Percentiles rank a stretch among this genome's conserved stretches.
These are phyloP conservation scores for Hylaea fasciaria DNA, from an alignment of 2,888 invertebrate genomes.

Conservation along the genomic window DNA sequence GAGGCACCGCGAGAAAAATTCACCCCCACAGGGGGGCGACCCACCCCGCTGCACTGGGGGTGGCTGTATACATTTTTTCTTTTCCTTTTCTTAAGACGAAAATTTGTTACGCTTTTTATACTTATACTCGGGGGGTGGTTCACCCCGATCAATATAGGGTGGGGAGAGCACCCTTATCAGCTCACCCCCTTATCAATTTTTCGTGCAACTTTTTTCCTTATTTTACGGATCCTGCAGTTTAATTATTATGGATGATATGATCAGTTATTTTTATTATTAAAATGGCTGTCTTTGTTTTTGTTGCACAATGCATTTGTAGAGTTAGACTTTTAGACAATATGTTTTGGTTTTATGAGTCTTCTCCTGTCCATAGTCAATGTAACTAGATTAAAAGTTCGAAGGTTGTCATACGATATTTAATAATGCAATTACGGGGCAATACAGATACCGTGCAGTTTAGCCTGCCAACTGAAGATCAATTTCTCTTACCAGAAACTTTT, in stretches of 20 bases:
- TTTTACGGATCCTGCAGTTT: constrained; percentile 65
- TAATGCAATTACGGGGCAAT: too few species aligned
- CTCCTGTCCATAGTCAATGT: too few species aligned
- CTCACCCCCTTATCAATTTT: constrained; percentile 82
- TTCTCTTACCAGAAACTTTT: too few species aligned
- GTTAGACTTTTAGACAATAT: not conserved
- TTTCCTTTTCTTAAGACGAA: constrained; percentile 85
- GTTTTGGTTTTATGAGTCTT: too few species aligned
- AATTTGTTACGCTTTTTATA: constrained; percentile 86
- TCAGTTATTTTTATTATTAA: constrained; percentile 38
- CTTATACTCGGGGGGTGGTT: constrained; percentile 73
- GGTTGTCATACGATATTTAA: too few species aligned
- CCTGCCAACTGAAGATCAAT: too few species aligned
- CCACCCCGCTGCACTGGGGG: constrained; percentile 58
- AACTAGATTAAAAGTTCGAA: too few species aligned
- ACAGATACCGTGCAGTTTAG: too few species aligned
- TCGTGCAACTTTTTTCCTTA: constrained; percentile 70
- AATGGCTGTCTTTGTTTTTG: constrained; percentile 25
- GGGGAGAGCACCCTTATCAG: constrained; percentile 66
- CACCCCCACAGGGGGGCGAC: constrained; percentile 56
- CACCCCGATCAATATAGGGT: constrained; percentile 72
- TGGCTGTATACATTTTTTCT: constrained; percentile 84
- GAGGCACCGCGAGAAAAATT: constrained; percentile 76
- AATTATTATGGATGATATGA: constrained; percentile 58
- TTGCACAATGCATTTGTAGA: constrained; percentile 10